A percentile compares a stretch with the other conserved stretches of the same genome.
Evolutionary conservation across 2,113 vertebrate genomes (phyloP).

Genomic region (Colaptes auratus): DNA sequence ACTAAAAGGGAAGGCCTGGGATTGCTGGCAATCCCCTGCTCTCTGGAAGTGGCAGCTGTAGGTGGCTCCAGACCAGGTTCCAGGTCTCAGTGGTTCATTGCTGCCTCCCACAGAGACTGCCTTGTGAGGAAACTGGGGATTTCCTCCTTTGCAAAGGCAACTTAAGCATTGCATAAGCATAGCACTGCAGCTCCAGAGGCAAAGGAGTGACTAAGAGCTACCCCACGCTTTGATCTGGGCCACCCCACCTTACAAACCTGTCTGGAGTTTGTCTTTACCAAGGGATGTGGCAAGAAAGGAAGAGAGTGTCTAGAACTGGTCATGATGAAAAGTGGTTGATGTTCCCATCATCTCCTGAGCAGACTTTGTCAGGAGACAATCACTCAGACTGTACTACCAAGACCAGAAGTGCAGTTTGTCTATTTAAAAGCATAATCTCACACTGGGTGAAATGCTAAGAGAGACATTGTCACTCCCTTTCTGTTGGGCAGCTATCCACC

Average conservation of each 20-base stretch:
- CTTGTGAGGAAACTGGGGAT: background rate
- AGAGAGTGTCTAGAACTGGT: background rate
- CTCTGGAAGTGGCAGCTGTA: background rate
- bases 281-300: background rate
- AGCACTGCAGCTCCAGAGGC: background rate
- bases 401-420: background rate
- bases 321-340: background rate
- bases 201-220: background rate
- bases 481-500: fast-evolving
- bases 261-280: background rate
- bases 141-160: background rate
- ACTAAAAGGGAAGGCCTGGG: background rate
- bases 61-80: background rate
- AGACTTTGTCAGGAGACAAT: background rate
- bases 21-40: background rate
- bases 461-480: background rate
- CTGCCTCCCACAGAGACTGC: background rate
- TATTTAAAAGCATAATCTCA: background rate
- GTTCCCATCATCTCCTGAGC: background rate
- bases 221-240: background rate
- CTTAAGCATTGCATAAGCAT: fast-evolving
- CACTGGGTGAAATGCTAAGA: background rate
- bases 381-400: background rate
- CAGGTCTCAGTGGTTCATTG: background rate
- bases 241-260: background rate